phyloP scores from a whole-genome alignment of 2,888 invertebrate species.

The Elmis aenea region DNA sequence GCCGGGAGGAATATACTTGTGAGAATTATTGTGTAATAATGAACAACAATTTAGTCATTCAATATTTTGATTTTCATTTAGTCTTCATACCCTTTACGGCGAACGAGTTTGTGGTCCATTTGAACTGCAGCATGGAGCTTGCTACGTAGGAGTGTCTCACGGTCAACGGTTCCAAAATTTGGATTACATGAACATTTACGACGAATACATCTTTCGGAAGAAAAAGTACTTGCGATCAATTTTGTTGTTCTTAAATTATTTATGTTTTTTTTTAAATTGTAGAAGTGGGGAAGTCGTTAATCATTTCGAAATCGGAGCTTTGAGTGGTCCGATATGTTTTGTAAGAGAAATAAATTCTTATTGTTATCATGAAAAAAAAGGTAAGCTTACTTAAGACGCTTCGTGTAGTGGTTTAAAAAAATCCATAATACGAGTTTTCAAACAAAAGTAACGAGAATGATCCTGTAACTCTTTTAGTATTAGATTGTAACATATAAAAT shows the following conservation, averaged over 20 bases:
- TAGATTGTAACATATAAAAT: too few relatives aligned
- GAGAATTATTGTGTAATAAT: not conserved
- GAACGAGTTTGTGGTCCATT: conserved; percentile 13
- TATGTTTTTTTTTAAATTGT: too few relatives aligned
- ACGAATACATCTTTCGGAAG: not conserved
- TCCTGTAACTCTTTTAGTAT: too few relatives aligned
- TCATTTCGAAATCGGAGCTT: too few relatives aligned
- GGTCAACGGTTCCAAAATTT: conserved; percentile 11
- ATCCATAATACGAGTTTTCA: too few relatives aligned
- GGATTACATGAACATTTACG: conserved; percentile 2
- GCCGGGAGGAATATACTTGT: conserved; percentile 4
- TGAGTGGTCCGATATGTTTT: conserved; percentile 2
- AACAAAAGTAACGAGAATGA: too few relatives aligned
- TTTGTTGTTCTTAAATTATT: too few relatives aligned
- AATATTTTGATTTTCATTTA: not conserved
- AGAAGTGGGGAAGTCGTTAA: too few relatives aligned
- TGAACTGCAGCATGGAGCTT: conserved; percentile 18
- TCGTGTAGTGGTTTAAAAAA: too few relatives aligned
- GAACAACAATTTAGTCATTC: not conserved
- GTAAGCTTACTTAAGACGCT: too few relatives aligned
- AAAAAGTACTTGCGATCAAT: too few relatives aligned
- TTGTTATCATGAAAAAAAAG: too few relatives aligned
- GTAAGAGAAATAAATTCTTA: not conserved
- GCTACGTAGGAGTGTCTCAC: conserved; percentile 13
- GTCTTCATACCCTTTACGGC: conserved; percentile 11